Percentiles rank a stretch among this genome's conserved stretches.
These are phyloP conservation scores for Drosophila pseudotalamancana DNA, from an alignment of 2,888 invertebrate species.

Conservation along the genomic window DNA sequence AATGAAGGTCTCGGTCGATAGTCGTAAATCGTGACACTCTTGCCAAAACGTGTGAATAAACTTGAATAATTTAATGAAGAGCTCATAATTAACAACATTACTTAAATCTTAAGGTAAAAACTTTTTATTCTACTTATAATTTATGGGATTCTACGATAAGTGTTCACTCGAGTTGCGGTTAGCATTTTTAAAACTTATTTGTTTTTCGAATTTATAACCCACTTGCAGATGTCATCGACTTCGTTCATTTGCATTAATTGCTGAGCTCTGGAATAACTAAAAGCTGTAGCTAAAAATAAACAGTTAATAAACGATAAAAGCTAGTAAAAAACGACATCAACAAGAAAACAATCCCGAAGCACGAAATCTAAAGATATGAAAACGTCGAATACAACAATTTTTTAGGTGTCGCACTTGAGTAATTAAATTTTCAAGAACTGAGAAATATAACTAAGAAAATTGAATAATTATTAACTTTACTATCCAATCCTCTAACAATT, in stretches of 20 bases:
- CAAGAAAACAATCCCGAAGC: constrained; percentile 15
- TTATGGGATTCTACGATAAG: constrained; percentile 12
- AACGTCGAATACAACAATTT: constrained; percentile 36
- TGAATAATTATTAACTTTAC: neutral
- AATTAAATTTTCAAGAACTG: constrained; percentile 13
- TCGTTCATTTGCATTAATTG: constrained; percentile 51
- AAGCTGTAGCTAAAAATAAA: constrained; percentile 18
- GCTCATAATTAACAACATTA: constrained; percentile 14
- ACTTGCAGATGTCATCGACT: constrained; percentile 25
- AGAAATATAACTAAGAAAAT: constrained; percentile 4
- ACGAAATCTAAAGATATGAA: constrained; percentile 26
- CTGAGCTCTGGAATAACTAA: constrained; percentile 4
- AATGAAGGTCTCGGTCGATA: constrained; percentile 11
- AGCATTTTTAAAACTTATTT: constrained; percentile 26
- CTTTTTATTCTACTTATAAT: neutral
- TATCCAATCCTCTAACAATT: constrained; percentile 7
- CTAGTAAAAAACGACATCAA: constrained; percentile 3
- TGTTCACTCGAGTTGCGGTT: constrained; percentile 17
- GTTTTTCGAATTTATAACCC: constrained; percentile 13
- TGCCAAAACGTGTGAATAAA: constrained; percentile 58
- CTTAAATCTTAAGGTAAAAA: neutral
- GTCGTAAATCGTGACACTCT: constrained; percentile 43
- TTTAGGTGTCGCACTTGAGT: constrained; percentile 44
- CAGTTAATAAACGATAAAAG: constrained; percentile 7
- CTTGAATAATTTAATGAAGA: constrained; percentile 15